Evolutionary conservation across 1,140 invertebrate species (phyloP).

Genomic region (Antheraea pernyi): DNA sequence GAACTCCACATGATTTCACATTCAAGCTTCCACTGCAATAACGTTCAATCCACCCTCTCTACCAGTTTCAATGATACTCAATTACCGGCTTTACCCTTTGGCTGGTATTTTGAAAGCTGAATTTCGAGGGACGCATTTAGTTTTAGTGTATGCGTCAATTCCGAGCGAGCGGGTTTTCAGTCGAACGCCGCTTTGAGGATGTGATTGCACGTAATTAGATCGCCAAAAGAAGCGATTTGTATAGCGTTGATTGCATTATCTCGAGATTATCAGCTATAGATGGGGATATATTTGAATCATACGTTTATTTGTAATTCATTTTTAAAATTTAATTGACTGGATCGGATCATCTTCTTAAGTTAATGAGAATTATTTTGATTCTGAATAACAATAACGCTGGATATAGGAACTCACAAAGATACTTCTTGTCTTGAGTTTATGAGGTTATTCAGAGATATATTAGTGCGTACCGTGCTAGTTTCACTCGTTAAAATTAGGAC

Average conservation of each 20-base stretch:
- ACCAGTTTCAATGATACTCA: background rate
- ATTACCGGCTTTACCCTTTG: constrained; percentile 3
- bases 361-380: too few relatives aligned
- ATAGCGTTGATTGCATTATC: background rate
- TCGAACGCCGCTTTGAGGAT: background rate
- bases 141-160: constrained; percentile 3
- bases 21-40: background rate
- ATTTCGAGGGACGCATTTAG: constrained; percentile 1
- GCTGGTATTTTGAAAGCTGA: background rate
- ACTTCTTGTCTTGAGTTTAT: too few relatives aligned
- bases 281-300: too few relatives aligned
- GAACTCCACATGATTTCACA: background rate
- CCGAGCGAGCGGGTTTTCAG: background rate
- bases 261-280: too few relatives aligned
- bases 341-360: too few relatives aligned
- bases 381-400: too few relatives aligned
- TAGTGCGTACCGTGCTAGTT: too few relatives aligned
- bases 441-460: too few relatives aligned
- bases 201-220: background rate
- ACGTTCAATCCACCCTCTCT: background rate
- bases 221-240: background rate
- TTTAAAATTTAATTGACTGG: too few relatives aligned
- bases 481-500: too few relatives aligned
- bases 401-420: too few relatives aligned
- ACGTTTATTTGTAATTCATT: too few relatives aligned